These are phyloP conservation scores for Chionodraco myersi DNA, from an alignment of 2,113 vertebrate genomes.

Conservation along the genomic window DNA sequence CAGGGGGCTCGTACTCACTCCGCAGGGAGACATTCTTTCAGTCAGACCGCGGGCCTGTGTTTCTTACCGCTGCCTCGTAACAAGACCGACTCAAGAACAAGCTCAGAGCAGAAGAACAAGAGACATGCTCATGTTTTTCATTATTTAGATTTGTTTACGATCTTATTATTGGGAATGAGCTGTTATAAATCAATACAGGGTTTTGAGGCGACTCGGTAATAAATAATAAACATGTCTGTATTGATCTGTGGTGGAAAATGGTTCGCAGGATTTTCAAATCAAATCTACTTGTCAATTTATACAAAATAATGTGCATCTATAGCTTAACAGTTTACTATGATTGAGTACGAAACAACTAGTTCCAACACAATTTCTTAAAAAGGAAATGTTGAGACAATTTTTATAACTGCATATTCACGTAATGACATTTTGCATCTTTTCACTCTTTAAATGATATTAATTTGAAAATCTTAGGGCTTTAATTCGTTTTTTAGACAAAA, in stretches of 20 bases:
- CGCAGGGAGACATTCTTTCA: conserved; percentile 55
- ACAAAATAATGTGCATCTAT: not conserved
- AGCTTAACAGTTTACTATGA: not conserved
- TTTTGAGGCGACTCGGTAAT: not conserved
- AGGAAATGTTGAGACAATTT: not conserved
- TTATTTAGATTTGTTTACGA: not conserved
- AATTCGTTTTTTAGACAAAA: not conserved
- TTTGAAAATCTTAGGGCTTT: not conserved
- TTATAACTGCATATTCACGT: not conserved
- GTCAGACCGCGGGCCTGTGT: conserved; percentile 39
- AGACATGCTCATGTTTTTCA: not conserved
- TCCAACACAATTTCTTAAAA: not conserved
- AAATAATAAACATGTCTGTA: conserved; percentile 1
- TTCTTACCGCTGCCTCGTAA: not conserved
- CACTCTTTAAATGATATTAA: too few species aligned
- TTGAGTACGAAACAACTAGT: not conserved
- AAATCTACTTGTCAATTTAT: not conserved
- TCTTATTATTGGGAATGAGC: not conserved
- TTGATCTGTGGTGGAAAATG: conserved; percentile 13
- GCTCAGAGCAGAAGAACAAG: not conserved
- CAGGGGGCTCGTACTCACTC: conserved; percentile 47
- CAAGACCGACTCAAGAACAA: conserved; percentile 39
- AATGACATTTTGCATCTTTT: not conserved
- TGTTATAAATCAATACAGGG: not conserved
- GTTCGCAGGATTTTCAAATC: not conserved